Evolutionary conservation across 2,797 vertebrate genomes (phyloP).

Genomic region (Periparus ater): DNA sequence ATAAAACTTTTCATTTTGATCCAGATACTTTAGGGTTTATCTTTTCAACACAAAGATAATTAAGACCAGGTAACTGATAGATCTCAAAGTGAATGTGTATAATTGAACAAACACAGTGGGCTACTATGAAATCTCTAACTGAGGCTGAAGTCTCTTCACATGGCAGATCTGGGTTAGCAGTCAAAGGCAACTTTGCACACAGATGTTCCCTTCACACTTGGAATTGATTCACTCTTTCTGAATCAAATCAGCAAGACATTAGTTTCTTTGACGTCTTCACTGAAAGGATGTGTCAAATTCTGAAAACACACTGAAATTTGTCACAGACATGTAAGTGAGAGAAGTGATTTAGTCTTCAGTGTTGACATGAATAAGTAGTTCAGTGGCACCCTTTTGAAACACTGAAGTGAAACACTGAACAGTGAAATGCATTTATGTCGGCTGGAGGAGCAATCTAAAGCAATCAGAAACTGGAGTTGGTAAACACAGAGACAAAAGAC

Average conservation of each 20-base stretch:
- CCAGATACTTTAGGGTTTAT: background rate
- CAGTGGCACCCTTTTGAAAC: constrained; percentile 26
- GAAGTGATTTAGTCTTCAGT: constrained; percentile 39
- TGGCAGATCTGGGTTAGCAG: background rate
- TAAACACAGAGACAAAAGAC: constrained; percentile 5
- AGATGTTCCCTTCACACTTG: background rate
- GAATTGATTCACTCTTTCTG: constrained; percentile 29
- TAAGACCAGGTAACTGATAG: background rate
- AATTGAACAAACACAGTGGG: background rate
- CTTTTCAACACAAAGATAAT: background rate
- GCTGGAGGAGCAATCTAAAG: background rate
- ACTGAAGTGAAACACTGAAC: background rate
- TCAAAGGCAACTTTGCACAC: background rate
- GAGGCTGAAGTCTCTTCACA: background rate
- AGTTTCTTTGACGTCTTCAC: constrained; percentile 9
- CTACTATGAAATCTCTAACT: background rate
- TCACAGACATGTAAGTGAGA: constrained; percentile 33
- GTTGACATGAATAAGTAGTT: constrained; percentile 39
- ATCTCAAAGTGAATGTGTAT: background rate
- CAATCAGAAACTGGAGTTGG: background rate
- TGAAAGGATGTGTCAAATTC: constrained; percentile 31
- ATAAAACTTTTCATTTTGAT: background rate
- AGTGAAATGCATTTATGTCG: background rate
- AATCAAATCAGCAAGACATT: constrained; percentile 49
- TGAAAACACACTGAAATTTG: constrained; percentile 26